These are phyloP conservation scores for Drosophila novamexicana DNA, from an alignment of 1,140 invertebrate species.

Conservation along the genomic window DNA sequence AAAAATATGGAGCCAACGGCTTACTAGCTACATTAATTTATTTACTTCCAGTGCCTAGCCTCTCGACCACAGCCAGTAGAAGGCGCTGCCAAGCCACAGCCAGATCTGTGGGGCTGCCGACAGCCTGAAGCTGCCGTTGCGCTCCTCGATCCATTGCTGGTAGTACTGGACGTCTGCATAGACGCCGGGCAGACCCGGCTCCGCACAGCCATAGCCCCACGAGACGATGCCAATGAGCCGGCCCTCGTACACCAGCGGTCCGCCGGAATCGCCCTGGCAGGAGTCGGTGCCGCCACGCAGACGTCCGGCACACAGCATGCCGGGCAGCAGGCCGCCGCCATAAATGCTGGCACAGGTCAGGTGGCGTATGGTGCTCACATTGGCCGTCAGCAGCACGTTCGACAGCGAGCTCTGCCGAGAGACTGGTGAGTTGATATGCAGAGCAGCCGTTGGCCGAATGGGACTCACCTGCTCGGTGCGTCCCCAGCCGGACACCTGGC, in stretches of 20 bases:
- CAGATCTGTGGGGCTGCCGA: not conserved
- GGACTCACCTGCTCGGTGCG: slow-evolving; percentile 64
- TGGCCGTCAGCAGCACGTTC: slow-evolving; percentile 60
- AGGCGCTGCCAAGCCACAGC: slow-evolving; percentile 1
- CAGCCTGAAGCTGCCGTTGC: slow-evolving; percentile 22
- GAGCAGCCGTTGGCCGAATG: too few species aligned
- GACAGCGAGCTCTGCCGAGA: slow-evolving; percentile 54
- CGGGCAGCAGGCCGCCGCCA: slow-evolving; percentile 48
- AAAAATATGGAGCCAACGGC: not conserved
- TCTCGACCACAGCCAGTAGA: not conserved
- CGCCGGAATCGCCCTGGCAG: slow-evolving; percentile 86
- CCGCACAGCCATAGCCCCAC: slow-evolving; percentile 90
- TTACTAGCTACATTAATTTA: not conserved
- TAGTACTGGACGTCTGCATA: slow-evolving; percentile 87
- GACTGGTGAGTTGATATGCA: not conserved
- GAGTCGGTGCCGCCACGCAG: slow-evolving; percentile 76
- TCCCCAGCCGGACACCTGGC: slow-evolving; percentile 80
- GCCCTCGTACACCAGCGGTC: slow-evolving; percentile 85
- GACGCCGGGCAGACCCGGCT: slow-evolving; percentile 88
- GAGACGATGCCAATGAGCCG: slow-evolving; percentile 89
- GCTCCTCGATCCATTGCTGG: slow-evolving; percentile 67
- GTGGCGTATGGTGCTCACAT: slow-evolving; percentile 63
- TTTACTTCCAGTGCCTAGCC: not conserved
- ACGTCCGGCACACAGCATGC: slow-evolving; percentile 77
- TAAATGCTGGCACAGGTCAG: slow-evolving; percentile 64